Evolutionary conservation across 2,888 invertebrate species (phyloP).

Genomic region (Stenotaenia linearis): DNA sequence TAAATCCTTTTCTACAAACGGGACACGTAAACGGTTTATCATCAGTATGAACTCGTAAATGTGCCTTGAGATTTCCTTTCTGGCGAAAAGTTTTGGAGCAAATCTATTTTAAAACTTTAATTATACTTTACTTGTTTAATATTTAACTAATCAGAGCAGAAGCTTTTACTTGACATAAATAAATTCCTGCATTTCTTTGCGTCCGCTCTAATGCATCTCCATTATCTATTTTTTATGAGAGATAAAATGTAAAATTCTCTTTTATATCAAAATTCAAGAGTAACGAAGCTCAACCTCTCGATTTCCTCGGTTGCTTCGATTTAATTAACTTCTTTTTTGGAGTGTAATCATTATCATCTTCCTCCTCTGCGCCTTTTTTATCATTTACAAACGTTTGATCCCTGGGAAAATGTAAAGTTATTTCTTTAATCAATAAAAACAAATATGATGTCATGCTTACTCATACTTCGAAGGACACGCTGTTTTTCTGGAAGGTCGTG

Average conservation of each 20-base stretch:
- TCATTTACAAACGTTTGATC: background rate
- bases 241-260: too few species aligned
- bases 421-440: background rate
- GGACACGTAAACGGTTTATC: slow-evolving; percentile 37
- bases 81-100: slow-evolving; percentile 38
- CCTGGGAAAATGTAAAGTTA: background rate
- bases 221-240: too few species aligned
- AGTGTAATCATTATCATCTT: background rate
- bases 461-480: background rate
- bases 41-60: slow-evolving; percentile 37
- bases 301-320: background rate
- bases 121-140: background rate
- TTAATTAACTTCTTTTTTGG: background rate
- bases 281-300: too few species aligned
- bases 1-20: slow-evolving; percentile 37
- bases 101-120: slow-evolving; percentile 6
- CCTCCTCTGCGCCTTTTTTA: background rate
- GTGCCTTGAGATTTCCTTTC: slow-evolving; percentile 37
- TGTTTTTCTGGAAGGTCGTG: background rate
- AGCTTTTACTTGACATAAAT: background rate
- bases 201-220: background rate
- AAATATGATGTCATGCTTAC: background rate
- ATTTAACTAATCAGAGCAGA: background rate
- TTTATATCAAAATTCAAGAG: too few species aligned
- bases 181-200: background rate